These are phyloP conservation scores for Habropoda laboriosa DNA, from an alignment of 1,140 invertebrate genomes.

Conservation along the genomic window DNA sequence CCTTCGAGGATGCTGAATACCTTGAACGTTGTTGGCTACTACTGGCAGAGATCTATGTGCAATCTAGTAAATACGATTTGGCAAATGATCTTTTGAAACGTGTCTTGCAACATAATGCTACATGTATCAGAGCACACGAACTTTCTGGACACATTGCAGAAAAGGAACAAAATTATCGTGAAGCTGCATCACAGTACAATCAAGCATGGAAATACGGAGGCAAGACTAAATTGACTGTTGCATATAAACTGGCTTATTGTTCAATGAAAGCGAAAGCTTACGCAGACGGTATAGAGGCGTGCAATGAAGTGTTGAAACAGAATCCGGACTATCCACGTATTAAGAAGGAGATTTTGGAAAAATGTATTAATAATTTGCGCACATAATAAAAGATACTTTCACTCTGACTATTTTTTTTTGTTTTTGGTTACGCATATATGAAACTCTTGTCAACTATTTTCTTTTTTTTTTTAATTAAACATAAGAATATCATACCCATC, in stretches of 20 bases:
- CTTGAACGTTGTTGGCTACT: conserved; percentile 97
- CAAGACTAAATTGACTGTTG: conserved; percentile 90
- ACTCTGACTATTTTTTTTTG: neutral
- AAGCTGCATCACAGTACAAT: conserved; percentile 92
- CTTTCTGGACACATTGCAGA: conserved; percentile 93
- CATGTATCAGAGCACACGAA: conserved; percentile 95
- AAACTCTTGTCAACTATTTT: neutral
- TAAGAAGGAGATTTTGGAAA: conserved; percentile 96
- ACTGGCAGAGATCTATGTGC: conserved; percentile 95
- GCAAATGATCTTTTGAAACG: conserved; percentile 91
- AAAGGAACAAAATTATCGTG: conserved; percentile 95
- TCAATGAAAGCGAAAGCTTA: conserved; percentile 95
- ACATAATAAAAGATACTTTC: conserved; percentile 78
- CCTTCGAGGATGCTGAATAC: conserved; percentile 96
- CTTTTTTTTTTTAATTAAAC: neutral
- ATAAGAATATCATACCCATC: too few relatives aligned
- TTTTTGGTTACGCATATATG: neutral
- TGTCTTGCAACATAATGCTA: conserved; percentile 94
- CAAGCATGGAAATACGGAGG: conserved; percentile 92
- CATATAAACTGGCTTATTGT: conserved; percentile 96
- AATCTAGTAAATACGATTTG: conserved; percentile 92
- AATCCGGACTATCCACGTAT: conserved; percentile 96
- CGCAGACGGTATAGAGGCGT: conserved; percentile 92
- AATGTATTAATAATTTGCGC: conserved; percentile 92
- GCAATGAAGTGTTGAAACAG: conserved; percentile 90